Evolutionary conservation across 1,140 invertebrate species (phyloP).

Genomic region (Argopecten irradians): DNA sequence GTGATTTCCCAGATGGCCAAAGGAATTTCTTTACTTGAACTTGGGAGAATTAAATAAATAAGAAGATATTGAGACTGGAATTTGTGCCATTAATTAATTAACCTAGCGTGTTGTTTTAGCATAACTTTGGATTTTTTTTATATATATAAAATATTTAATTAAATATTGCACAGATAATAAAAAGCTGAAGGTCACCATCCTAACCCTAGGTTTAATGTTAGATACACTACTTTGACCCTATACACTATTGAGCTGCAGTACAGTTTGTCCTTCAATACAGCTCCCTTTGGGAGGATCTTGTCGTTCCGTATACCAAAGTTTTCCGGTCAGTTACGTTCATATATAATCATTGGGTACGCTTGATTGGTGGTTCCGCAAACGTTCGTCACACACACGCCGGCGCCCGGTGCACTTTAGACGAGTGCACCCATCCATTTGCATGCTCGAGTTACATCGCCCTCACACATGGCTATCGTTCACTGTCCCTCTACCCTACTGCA

Average conservation of each 20-base stretch:
- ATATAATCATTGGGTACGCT: background rate
- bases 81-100: background rate
- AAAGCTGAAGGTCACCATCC: no score
- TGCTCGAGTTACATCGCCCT: slow-evolving; percentile 11
- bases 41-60: background rate
- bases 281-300: background rate
- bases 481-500: background rate
- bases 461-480: background rate
- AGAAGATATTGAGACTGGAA: background rate
- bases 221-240: background rate
- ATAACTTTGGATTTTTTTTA: no score
- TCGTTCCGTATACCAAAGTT: background rate
- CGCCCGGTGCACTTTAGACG: slow-evolving; percentile 4
- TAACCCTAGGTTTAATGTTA: no score
- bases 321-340: background rate
- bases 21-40: background rate
- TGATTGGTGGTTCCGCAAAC: background rate
- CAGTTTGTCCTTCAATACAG: background rate
- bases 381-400: slow-evolving; percentile 5
- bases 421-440: background rate
- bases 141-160: no score
- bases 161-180: no score
- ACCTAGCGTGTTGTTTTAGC: no score
- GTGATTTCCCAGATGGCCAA: slow-evolving; percentile 1
- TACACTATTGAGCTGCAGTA: background rate